Evolutionary conservation across 1,140 invertebrate genomes (phyloP), one percentile per base, ranked within the genome.

Genomic region (Arctopsyche grandis): DNA sequence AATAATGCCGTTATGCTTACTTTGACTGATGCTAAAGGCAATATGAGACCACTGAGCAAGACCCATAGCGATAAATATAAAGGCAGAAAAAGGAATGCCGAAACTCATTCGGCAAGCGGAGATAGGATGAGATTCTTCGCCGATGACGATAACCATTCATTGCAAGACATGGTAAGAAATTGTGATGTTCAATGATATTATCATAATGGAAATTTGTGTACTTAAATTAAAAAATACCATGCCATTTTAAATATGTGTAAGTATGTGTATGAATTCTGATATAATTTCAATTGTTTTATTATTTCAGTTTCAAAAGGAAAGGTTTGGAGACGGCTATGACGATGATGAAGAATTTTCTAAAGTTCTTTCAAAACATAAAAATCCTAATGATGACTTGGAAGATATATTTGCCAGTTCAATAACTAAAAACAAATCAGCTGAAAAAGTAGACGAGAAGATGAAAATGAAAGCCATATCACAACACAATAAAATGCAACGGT

Each of bases 111-210:
- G 66, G 86, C 88, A 77, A 88, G 88, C 78, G 93, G 94, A 0
- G 89, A 96, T 84, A 90, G 96, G 83, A 88, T 92, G 14, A 91
- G 93, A 76, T 97, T 98, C 87, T 98, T 97, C 89, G 91, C 93
- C 48, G 96, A 98, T 89, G 96, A 98, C 90, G 95, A 98, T 84
- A 93, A 93, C 86, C 94, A 95, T 87, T 93, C 94, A 56, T 90
- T 98, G 12, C 91, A 94, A 85, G 90, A 96, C 85, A 94, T 98
- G 94, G 94, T 95, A 89, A n/a, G n/a, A n/a, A n/a, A n/a, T n/a
- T 89, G 86, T 84, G 82, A 22, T 46, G 9, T 78, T 74, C 22
- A 7, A 38, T 7, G 29, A 38, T 38, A n/a, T n/a, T n/a, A n/a
- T n/a, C n/a, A n/a, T n/a, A n/a, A n/a, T n/a, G n/a, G n/a, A n/a